These are phyloP conservation scores for Lingula anatina DNA, from an alignment of 2,888 invertebrate genomes.

Conservation along the genomic window DNA sequence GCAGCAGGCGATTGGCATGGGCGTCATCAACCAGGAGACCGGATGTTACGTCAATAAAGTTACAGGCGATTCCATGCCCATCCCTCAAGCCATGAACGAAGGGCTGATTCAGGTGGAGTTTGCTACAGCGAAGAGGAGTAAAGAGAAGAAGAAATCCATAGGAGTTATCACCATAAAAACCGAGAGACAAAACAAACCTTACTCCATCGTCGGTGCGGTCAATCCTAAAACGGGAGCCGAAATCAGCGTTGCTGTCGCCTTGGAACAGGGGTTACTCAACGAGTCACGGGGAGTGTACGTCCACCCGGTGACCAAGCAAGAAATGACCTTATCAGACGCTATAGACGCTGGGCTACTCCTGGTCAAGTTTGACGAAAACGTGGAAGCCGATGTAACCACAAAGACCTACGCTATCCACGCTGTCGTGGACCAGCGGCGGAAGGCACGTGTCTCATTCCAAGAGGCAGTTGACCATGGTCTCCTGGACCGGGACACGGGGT, in stretches of 20 bases:
- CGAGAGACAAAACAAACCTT: constrained; percentile 32
- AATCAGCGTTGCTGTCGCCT: constrained; percentile 23
- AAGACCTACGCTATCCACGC: constrained; percentile 47
- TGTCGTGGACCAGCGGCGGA: constrained; percentile 35
- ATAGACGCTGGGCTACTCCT: constrained; percentile 31
- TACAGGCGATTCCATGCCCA: constrained; percentile 26
- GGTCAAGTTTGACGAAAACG: constrained; percentile 23
- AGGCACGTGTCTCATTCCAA: constrained; percentile 31
- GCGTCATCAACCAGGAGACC: constrained; percentile 30
- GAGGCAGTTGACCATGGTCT: constrained; percentile 29
- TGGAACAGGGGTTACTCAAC: constrained; percentile 26
- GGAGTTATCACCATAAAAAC: constrained; percentile 48
- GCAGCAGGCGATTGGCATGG: constrained; percentile 35
- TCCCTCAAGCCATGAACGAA: constrained; percentile 42
- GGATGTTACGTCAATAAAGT: constrained; percentile 27
- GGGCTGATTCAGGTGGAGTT: constrained; percentile 38
- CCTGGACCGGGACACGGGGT: constrained; percentile 34
- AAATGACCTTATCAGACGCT: constrained; percentile 33
- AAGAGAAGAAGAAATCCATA: constrained; percentile 43
- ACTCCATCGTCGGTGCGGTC: constrained; percentile 27
- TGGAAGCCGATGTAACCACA: constrained; percentile 23
- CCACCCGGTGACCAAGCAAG: no score
- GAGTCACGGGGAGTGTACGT: no score
- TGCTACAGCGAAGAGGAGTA: constrained; percentile 29
- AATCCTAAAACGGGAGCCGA: constrained; percentile 26